Conservation (phyloP, 2,113 vertebrate genomes). For the Casuarius casuarius region DNA sequence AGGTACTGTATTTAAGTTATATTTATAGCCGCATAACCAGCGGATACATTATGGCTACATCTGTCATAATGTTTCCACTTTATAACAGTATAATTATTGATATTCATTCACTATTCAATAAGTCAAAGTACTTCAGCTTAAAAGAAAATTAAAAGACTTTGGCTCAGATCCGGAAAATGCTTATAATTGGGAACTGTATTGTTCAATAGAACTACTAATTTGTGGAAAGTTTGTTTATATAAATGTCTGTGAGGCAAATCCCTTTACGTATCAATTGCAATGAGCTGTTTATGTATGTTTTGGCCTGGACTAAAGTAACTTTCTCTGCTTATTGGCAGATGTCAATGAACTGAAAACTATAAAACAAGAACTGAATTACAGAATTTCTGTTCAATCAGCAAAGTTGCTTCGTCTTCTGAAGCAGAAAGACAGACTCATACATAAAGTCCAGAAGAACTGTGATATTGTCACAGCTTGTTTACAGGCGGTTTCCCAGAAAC, state of each 20-base stretch:
- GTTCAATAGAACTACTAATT: neutral
- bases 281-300: neutral
- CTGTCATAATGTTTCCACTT: neutral
- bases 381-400: conserved; percentile 87
- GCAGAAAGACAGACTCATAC: conserved; percentile 87
- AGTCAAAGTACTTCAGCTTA: neutral
- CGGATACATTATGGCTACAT: neutral
- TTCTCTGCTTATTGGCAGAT: conserved; percentile 76
- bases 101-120: neutral
- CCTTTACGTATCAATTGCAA: neutral
- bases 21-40: no score
- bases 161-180: neutral
- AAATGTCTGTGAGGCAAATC: neutral
- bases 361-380: conserved; percentile 87
- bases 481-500: conserved; percentile 94
- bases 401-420: conserved; percentile 92
- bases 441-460: conserved; percentile 91
- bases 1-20: neutral
- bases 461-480: conserved; percentile 94
- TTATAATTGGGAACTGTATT: neutral
- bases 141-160: neutral
- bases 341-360: conserved; percentile 82
- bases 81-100: neutral
- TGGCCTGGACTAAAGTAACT: neutral
- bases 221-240: neutral